Base-by-base conservation (phyloP, 2,888 invertebrate genomes). In the Rhamphomyia laevipes region DNA sequence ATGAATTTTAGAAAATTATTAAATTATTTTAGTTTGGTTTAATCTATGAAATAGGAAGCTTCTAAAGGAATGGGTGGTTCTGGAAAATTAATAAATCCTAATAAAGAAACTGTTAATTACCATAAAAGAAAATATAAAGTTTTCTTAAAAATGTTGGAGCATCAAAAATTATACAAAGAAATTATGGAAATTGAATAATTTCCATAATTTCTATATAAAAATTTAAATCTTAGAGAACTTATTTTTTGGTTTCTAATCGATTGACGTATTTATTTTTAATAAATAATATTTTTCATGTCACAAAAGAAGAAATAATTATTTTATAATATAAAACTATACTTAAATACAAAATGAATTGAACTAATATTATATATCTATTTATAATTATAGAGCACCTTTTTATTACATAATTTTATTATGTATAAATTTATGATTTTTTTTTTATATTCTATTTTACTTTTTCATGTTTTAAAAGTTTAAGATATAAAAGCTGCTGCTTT, bases 121-220 rank as follows among this genome's bases (percentile, higher is more conserved):
- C 93, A 95, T 65, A 74, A 82, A 55, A 84, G 78, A 62, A 95
- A 95, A 64, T 94, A 90, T 66, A 66, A 72, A 58, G 88, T 94
- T 3, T 94, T 89, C 64, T 67, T 84, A 48, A 80, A 79, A 71
- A 87, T 95, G 86, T 73, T 86, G 46, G 73, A 82, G 54, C 81
- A 93, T 73, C 94, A 95, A 66, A 64, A 75, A 17, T 74, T 76
- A 50, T 90, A 88, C 62, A 77, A 72, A 61, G 67, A 70, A 48
- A 77, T 88, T 10, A 90, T 90, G 89, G 64, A 63, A 45, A 59
- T 59, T 27, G 23, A 27, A 27, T 27, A 27, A 27, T 27, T 27
- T 27, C 9, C 9, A 27, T 27, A 27, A 9, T 7, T 4, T 7
- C n/a, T n/a, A 27, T 27, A 27, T 27, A 21, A 21, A 4, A 21